Evolutionary conservation across 2,113 vertebrate genomes (phyloP).

Genomic region (Nycticorax nycticorax): DNA sequence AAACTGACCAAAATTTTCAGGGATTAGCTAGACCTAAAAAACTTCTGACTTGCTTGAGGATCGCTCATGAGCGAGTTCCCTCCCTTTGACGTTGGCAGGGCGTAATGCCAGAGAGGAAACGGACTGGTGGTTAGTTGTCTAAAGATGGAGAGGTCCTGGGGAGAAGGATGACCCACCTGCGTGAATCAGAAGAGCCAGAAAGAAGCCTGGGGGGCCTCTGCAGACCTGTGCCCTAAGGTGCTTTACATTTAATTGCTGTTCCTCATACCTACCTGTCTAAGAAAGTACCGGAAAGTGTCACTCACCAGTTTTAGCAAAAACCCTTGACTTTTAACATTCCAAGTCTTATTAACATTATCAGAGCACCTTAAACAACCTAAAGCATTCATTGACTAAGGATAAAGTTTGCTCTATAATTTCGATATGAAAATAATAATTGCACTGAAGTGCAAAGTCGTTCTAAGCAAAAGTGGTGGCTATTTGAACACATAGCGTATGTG

Average conservation of each 20-base stretch:
- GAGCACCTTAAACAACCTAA: neutral
- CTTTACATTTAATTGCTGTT: neutral
- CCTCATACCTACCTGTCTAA: neutral
- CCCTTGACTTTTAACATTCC: neutral
- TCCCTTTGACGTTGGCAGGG: neutral
- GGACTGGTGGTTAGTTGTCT: neutral
- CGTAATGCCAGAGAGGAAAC: neutral
- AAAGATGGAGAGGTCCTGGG: neutral
- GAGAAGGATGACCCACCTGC: neutral
- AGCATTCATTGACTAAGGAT: neutral
- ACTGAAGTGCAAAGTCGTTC: neutral
- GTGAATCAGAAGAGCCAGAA: neutral
- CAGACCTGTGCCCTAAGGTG: neutral
- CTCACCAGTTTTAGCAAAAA: neutral
- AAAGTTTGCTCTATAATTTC: neutral
- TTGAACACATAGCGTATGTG: neutral
- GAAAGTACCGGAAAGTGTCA: neutral
- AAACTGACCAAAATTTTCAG: neutral
- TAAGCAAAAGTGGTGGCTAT: neutral
- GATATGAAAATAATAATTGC: neutral
- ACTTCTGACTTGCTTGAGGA: neutral
- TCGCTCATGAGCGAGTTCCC: fast-evolving
- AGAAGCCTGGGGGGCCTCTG: neutral
- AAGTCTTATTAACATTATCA: neutral
- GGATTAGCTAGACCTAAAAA: neutral